Evolutionary conservation across 2,888 invertebrate species (phyloP).

Genomic region (Drosophila robusta): DNA sequence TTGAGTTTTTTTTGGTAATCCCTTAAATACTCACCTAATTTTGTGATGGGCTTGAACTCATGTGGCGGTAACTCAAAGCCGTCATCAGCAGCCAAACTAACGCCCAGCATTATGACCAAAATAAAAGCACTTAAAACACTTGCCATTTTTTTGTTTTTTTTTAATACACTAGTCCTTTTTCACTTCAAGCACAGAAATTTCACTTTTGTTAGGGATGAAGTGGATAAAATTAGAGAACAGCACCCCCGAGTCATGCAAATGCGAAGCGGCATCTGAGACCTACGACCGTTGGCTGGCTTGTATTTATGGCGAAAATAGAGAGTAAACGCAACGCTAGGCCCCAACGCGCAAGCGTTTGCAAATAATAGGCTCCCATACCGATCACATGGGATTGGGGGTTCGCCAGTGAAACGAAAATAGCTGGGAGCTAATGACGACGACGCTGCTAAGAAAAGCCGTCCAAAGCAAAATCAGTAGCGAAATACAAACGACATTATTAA

Average conservation of each 20-base stretch:
- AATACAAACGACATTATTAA: constrained; percentile 76
- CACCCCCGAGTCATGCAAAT: constrained; percentile 58
- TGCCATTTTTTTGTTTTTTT: constrained; percentile 31
- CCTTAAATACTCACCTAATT: constrained; percentile 65
- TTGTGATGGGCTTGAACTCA: constrained; percentile 62
- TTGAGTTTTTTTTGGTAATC: background rate
- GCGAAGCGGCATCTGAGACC: constrained; percentile 64
- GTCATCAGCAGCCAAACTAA: constrained; percentile 35
- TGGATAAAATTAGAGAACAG: constrained; percentile 3
- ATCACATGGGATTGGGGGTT: constrained; percentile 16
- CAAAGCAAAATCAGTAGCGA: constrained; percentile 48
- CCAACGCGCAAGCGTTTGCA: constrained; percentile 37
- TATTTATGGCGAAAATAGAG: constrained; percentile 72
- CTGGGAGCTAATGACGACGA: constrained; percentile 52
- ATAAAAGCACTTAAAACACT: constrained; percentile 26
- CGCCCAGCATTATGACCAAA: constrained; percentile 31
- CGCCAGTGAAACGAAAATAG: constrained; percentile 53
- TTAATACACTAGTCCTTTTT: too few species aligned
- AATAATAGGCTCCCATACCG: constrained; percentile 47
- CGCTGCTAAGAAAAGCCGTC: constrained; percentile 31
- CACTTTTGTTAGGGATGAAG: constrained; percentile 31
- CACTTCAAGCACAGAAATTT: constrained; percentile 11
- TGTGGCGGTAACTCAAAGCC: constrained; percentile 32
- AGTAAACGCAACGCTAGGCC: constrained; percentile 35
- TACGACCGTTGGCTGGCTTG: constrained; percentile 44